phyloP scores from a whole-genome alignment of 2,113 vertebrate genomes.

The Glaucidium brasilianum region DNA sequence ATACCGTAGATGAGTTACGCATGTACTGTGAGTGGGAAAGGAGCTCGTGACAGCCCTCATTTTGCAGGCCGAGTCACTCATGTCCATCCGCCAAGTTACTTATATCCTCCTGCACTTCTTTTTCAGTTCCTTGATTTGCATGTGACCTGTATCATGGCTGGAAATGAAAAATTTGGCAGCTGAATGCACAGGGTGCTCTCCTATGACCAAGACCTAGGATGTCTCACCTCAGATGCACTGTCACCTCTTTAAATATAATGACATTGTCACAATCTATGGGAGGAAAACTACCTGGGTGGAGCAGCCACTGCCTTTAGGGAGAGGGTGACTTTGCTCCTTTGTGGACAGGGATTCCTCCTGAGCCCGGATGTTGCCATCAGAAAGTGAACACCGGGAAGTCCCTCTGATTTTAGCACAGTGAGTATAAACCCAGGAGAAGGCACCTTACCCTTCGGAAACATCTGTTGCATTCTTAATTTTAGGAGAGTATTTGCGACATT shows the following conservation, averaged over 20 bases:
- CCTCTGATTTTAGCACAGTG: not conserved
- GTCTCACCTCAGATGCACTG: not conserved
- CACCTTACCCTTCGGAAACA: not conserved
- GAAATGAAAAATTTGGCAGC: not conserved
- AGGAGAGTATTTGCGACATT: not conserved
- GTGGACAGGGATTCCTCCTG: not conserved
- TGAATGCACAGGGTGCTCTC: not conserved
- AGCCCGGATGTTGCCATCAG: not conserved
- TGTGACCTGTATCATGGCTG: fast-evolving
- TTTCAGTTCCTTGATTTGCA: not conserved
- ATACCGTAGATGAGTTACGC: not conserved
- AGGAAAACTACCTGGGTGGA: not conserved
- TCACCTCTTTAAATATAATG: not conserved
- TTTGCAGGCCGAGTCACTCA: not conserved
- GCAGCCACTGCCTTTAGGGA: not conserved
- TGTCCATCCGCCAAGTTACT: not conserved
- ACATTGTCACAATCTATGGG: not conserved
- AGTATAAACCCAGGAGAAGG: not conserved
- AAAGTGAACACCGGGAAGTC: not conserved
- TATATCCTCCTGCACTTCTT: not conserved
- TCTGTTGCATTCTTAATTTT: not conserved
- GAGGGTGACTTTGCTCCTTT: not conserved
- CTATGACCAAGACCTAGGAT: not conserved
- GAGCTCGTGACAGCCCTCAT: not conserved
- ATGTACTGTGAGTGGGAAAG: not conserved